Conservation (phyloP, 2,797 vertebrate genomes). For the Enteromius anoplus region DNA sequence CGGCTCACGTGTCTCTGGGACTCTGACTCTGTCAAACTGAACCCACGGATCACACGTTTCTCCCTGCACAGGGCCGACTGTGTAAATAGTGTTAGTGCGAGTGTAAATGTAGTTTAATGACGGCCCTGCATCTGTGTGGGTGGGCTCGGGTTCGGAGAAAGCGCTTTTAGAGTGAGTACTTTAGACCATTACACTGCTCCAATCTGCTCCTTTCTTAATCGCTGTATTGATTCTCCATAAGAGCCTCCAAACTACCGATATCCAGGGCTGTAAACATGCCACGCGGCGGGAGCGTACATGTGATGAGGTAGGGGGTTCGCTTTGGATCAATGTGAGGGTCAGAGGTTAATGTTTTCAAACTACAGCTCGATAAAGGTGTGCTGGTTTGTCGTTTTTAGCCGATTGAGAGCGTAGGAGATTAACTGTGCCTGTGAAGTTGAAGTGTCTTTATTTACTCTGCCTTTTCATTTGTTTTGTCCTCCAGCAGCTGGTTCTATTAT, state of each 20-base stretch:
- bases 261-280: constrained; percentile 63
- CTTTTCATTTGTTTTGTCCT: constrained; percentile 7
- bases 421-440: constrained; percentile 3
- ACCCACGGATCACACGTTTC: constrained; percentile 9
- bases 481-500: neutral
- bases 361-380: constrained; percentile 48
- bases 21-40: neutral
- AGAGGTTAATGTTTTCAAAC: constrained; percentile 76
- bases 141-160: constrained; percentile 45
- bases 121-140: constrained; percentile 25
- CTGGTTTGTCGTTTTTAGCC: constrained; percentile 21
- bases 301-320: constrained; percentile 30
- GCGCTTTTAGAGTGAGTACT: constrained; percentile 54
- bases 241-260: constrained; percentile 70
- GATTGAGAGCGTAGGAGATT: neutral
- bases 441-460: constrained; percentile 11
- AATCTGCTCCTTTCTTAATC: constrained; percentile 58
- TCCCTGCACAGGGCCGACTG: neutral
- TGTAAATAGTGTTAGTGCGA: constrained; percentile 37
- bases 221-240: constrained; percentile 62
- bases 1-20: constrained; percentile 4
- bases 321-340: constrained; percentile 75
- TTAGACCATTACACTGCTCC: constrained; percentile 61
- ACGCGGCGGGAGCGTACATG: constrained; percentile 1
- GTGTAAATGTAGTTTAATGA: constrained; percentile 43